These are phyloP conservation scores for Pica pica DNA, from an alignment of 2,113 vertebrate genomes.

Conservation along the genomic window DNA sequence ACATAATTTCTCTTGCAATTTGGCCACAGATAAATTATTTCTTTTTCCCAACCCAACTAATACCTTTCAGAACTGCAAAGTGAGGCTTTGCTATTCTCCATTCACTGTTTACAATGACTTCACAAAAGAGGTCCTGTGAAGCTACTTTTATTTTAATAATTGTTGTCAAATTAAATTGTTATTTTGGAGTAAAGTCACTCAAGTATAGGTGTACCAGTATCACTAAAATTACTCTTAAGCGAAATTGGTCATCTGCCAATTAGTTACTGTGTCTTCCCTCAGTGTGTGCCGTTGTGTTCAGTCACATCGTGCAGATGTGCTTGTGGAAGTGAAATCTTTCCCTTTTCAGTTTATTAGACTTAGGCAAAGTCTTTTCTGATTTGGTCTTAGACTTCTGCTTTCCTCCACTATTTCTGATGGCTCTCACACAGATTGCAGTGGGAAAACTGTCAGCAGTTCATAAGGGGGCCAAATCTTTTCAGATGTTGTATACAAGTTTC, in stretches of 20 bases:
- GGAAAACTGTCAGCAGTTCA: conserved; percentile 61
- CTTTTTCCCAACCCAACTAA: background rate
- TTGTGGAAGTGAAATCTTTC: background rate
- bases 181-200: background rate
- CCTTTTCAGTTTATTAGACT: background rate
- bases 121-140: background rate
- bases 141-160: background rate
- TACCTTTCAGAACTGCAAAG: background rate
- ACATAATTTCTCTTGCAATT: background rate
- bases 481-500: conserved; percentile 60
- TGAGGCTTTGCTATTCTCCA: background rate
- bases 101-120: background rate
- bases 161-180: background rate
- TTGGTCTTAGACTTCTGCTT: conserved; percentile 11
- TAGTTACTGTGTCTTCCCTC: background rate
- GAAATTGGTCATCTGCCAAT: background rate
- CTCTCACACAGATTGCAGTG: conserved; percentile 48
- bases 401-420: conserved; percentile 6
- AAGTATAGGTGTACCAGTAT: background rate
- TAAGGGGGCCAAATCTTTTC: conserved; percentile 62
- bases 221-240: background rate
- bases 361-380: background rate
- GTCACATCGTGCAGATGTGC: background rate
- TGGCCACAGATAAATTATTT: background rate
- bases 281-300: background rate